Evolutionary conservation across 2,888 invertebrate genomes (phyloP).

Genomic region (Galeruca laticollis): DNA sequence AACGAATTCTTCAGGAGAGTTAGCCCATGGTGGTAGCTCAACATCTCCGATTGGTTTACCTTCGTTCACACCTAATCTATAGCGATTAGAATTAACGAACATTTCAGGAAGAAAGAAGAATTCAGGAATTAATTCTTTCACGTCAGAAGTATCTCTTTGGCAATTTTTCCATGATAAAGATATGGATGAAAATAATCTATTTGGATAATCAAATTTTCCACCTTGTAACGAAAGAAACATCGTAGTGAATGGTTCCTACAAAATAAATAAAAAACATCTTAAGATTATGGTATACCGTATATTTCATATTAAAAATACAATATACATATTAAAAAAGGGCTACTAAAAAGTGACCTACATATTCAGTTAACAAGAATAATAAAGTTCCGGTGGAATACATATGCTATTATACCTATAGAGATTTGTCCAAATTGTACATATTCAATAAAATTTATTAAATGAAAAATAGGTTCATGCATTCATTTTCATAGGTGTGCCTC

Average conservation of each 20-base stretch:
- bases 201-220: slow-evolving; percentile 99
- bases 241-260: slow-evolving; percentile 98
- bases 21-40: slow-evolving; percentile 96
- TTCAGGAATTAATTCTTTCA: slow-evolving; percentile 99
- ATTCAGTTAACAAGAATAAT: no score
- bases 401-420: no score
- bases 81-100: slow-evolving; percentile 90
- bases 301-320: no score
- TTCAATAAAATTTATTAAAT: no score
- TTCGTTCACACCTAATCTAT: slow-evolving; percentile 89
- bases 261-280: slow-evolving; percentile 23
- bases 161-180: slow-evolving; percentile 98
- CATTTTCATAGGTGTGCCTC: no score
- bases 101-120: slow-evolving; percentile 99
- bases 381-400: no score
- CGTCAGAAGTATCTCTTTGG: slow-evolving; percentile 98
- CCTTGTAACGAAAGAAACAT: slow-evolving; percentile 98
- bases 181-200: slow-evolving; percentile 94
- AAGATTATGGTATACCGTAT: no score
- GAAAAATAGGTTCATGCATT: no score
- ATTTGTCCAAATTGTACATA: no score
- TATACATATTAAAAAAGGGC: slow-evolving; percentile 10
- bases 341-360: no score
- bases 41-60: slow-evolving; percentile 84
- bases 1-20: slow-evolving; percentile 97